phyloP scores from a whole-genome alignment of 2,113 vertebrate genomes.

The Takifugu flavidus region DNA sequence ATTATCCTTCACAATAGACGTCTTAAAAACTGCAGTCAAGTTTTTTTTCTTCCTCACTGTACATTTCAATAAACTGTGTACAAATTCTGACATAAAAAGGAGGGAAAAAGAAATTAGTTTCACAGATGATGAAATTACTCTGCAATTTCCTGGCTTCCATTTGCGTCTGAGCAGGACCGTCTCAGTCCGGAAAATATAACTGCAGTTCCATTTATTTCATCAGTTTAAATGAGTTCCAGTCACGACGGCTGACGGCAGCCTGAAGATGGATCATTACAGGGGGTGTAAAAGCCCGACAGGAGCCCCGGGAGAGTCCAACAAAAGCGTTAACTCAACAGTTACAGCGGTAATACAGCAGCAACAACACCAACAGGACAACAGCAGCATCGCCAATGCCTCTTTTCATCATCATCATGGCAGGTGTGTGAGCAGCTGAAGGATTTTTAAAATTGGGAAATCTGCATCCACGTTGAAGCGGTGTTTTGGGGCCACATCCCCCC shows the following conservation, averaged over 20 bases:
- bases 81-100: conserved; percentile 49
- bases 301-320: neutral
- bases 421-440: neutral
- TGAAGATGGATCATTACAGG: neutral
- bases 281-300: neutral
- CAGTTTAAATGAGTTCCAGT: neutral
- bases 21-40: conserved; percentile 50
- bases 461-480: conserved; percentile 7
- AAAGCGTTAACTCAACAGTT: conserved; percentile 41
- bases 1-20: conserved; percentile 68
- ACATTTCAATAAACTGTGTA: conserved; percentile 60
- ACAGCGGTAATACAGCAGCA: conserved; percentile 39
- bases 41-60: conserved; percentile 39
- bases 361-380: conserved; percentile 41
- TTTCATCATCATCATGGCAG: neutral
- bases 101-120: conserved; percentile 7
- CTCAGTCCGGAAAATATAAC: conserved; percentile 5
- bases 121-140: conserved; percentile 42
- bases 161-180: neutral
- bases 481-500: neutral
- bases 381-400: conserved; percentile 15
- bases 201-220: too few relatives aligned
- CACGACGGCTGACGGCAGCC: conserved; percentile 17
- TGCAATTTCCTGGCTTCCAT: conserved; percentile 18
- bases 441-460: neutral